phyloP scores from a whole-genome alignment of 2,113 vertebrate genomes.

The Tapirus terrestris region DNA sequence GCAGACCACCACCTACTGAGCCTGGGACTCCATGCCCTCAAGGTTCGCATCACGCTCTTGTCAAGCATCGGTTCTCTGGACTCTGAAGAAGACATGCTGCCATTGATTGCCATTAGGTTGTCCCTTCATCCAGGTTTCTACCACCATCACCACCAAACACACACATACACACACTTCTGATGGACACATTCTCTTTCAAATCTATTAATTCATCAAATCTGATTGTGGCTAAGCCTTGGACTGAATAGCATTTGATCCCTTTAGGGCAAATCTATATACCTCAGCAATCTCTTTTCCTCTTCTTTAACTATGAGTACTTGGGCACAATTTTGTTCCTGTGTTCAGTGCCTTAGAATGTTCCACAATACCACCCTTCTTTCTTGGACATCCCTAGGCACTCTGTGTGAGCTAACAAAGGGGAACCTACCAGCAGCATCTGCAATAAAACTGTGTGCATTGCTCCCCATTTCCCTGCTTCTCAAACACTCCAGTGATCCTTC shows the following conservation, averaged over 20 bases:
- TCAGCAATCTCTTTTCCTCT: background rate
- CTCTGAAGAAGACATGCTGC: background rate
- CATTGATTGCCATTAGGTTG: background rate
- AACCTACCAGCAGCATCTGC: background rate
- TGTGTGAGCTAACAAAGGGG: background rate
- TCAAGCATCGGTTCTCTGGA: background rate
- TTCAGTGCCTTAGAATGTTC: background rate
- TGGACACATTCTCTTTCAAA: background rate
- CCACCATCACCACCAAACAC: accelerated
- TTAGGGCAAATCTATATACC: background rate
- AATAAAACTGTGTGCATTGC: background rate
- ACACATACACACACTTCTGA: background rate
- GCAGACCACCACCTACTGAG: background rate
- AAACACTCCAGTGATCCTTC: background rate
- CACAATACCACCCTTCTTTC: background rate
- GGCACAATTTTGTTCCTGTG: accelerated
- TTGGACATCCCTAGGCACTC: background rate
- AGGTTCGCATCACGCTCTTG: accelerated
- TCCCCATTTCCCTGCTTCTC: background rate
- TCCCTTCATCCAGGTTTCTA: background rate
- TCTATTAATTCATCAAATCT: background rate
- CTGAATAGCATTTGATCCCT: background rate
- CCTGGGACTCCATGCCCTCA: background rate
- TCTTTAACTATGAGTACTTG: background rate
- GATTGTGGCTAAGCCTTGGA: background rate